Evolutionary conservation across 2,797 vertebrate genomes (phyloP).

Genomic region (Hippoglossus hippoglossus): DNA sequence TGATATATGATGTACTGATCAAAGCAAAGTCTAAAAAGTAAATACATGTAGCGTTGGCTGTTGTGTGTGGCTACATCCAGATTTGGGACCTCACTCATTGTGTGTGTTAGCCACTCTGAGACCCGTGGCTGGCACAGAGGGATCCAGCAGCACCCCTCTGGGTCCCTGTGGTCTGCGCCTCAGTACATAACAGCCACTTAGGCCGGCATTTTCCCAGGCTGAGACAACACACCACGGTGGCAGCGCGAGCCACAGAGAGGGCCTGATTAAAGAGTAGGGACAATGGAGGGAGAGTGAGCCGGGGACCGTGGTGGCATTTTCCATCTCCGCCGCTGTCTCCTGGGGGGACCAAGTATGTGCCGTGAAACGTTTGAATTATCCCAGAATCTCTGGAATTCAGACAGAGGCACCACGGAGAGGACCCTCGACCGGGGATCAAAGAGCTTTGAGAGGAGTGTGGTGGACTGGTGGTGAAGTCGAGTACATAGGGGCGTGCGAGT

Average conservation of each 20-base stretch:
- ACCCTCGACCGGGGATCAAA: slow-evolving; percentile 85
- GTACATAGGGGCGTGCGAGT: slow-evolving; percentile 61
- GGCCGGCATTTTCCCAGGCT: slow-evolving; percentile 85
- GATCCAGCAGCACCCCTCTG: slow-evolving; percentile 74
- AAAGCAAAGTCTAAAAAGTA: slow-evolving; percentile 48
- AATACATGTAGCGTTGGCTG: slow-evolving; percentile 59
- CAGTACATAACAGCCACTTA: slow-evolving; percentile 80
- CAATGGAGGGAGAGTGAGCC: slow-evolving; percentile 82
- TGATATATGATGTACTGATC: slow-evolving; percentile 60
- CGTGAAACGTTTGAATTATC: slow-evolving; percentile 86
- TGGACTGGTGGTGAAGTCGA: slow-evolving; percentile 76
- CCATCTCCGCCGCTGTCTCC: slow-evolving; percentile 80
- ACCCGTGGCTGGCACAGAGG: slow-evolving; percentile 77
- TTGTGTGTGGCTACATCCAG: slow-evolving; percentile 66
- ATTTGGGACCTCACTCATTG: slow-evolving; percentile 68
- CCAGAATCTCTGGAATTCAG: slow-evolving; percentile 87
- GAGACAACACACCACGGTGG: slow-evolving; percentile 84
- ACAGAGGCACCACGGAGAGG: slow-evolving; percentile 82
- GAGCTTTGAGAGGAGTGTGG: slow-evolving; percentile 76
- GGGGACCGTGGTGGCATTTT: slow-evolving; percentile 83
- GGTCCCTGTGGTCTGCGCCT: slow-evolving; percentile 77
- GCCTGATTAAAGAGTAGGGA: slow-evolving; percentile 87
- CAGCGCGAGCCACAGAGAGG: slow-evolving; percentile 80
- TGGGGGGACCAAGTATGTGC: slow-evolving; percentile 80
- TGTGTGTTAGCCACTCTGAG: slow-evolving; percentile 72